Evolutionary conservation across 2,888 invertebrate species (phyloP), one percentile per base, ranked within the genome.

Genomic region (Pterobdella sp.): DNA sequence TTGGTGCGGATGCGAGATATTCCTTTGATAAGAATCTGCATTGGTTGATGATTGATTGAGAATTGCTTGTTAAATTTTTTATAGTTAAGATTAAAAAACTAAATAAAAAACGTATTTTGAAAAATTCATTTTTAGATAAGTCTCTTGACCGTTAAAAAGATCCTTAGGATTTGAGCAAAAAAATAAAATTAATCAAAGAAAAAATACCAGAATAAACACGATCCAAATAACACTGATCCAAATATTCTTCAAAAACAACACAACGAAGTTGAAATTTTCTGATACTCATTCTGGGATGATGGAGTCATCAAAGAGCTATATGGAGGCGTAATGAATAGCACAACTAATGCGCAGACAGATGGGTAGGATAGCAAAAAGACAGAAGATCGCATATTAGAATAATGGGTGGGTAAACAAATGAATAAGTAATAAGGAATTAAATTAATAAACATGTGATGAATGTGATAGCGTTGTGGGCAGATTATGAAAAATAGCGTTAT

Each of bases 371-470:
- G 26, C 7, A 3, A 4, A 56, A 4, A 26, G 60, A 56, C 60
- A 56, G 60, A 56, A 26, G 60, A 26, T 22, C 26, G 60, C n/a
- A 56, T 56, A n/a, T 26, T 4, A 56, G n/a, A 56, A 26, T 22
- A 26, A 56, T 22, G n/a, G 60, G 60, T 14, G n/a, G 4, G n/a
- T n/a, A 56, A 4, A 56, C 60, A 18, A 26, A 56, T 56, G 60
- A 7, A 56, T 56, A 56, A 56, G 60, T 56, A 56, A 56, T 56
- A 26, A 56, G 60, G 4, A 4, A 56, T 56, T 56, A n/a, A 56
- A 22, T 56, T 56, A 56, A 56, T 56, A 56, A 56, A 56, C n/a
- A 56, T 22, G n/a, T 56, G 60, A n/a, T 56, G 60, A 56, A 56
- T 22, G n/a, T 26, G 42, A 42, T 7, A 14, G 42, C 42, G 18